phyloP scores from a whole-genome alignment of 2,113 vertebrate species.

The Zootoca vivipara region DNA sequence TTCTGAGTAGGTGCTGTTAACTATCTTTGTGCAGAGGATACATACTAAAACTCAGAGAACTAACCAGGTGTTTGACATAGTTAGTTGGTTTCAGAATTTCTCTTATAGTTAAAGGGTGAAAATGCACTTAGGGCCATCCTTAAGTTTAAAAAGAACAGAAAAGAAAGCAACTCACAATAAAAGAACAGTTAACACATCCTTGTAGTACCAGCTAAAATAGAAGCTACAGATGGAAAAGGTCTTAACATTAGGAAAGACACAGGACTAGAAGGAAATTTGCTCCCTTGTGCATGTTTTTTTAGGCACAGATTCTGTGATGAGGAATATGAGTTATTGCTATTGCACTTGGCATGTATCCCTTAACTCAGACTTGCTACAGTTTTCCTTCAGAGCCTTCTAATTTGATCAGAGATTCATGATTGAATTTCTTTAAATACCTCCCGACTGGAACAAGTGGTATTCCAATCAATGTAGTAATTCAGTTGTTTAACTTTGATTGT shows the following conservation, averaged over 20 bases:
- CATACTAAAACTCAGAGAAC: slow-evolving; percentile 44
- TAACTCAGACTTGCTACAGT: slow-evolving; percentile 42
- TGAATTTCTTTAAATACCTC: slow-evolving; percentile 54
- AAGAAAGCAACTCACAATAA: slow-evolving; percentile 15
- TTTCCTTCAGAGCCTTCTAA: slow-evolving; percentile 54
- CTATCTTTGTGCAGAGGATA: slow-evolving; percentile 40
- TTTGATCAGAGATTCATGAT: slow-evolving; percentile 47
- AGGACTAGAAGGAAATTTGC: neutral
- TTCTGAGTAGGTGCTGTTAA: slow-evolving; percentile 72
- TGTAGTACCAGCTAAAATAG: neutral
- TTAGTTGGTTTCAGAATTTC: slow-evolving; percentile 28
- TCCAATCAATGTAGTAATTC: slow-evolving; percentile 58
- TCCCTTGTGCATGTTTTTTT: neutral
- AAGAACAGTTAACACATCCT: neutral
- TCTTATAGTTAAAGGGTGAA: slow-evolving; percentile 31
- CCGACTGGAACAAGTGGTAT: slow-evolving; percentile 49
- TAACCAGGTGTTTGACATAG: slow-evolving; percentile 56
- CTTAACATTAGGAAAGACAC: neutral
- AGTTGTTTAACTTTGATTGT: slow-evolving; percentile 37
- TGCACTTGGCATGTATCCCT: slow-evolving; percentile 51
- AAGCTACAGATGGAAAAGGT: neutral
- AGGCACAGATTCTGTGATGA: slow-evolving; percentile 13
- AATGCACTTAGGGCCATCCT: slow-evolving; percentile 23
- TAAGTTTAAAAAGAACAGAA: slow-evolving; percentile 39
- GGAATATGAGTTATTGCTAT: slow-evolving; percentile 30